Base-by-base conservation (phyloP, 2,888 invertebrate species). In the Lysandra coridon region DNA sequence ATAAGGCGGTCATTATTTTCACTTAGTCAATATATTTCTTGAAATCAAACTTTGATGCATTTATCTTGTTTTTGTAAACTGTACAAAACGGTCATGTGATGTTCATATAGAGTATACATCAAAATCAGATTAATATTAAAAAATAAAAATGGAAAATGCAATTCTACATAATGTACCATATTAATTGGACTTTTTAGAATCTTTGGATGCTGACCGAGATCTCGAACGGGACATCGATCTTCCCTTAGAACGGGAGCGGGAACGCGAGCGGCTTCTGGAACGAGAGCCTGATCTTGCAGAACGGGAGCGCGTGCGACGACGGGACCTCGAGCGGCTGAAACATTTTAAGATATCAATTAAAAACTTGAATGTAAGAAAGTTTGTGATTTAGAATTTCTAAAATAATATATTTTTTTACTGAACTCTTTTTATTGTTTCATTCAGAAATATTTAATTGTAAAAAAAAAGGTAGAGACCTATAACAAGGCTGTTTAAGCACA, bases 221-320 rank as follows among this genome's bases (percentile, higher is more conserved):
- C 94, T 88, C 79, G 94, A 94, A 37, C 94, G 91, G 73, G 95
- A 94, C 89, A 92, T 90, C 37, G 95, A 95, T 80, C 94, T 90
- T 80, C 91, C 92, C 87, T 93, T 94, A 82, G 94, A 94, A 83
- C 94, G 94, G n/a, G 95, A 94, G 82, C 94, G 92, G n/a, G 94
- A 94, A 81, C 95, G 92, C 83, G 91, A 91, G 84, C 95, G 94
- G 83, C 91, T 91, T 84, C 93, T 90, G 5, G 89, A 89, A 81
- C 94, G 93, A 5, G 95, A 95, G 64, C 95, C 94, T 1, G 95
- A 95, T 81, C 94, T 93, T 81, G 95, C 86, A 82, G 95, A 91
- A 84, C 96, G 95, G 30, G 96, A 96, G 80, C 96, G 95, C 80
- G 96, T 96, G 84, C 96, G 95, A 75, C 94, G 92, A 79, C 94